Evolutionary conservation across 2,888 invertebrate genomes (phyloP), one percentile per base, ranked within the genome.

Genomic region (Pristionchus mayeri): DNA sequence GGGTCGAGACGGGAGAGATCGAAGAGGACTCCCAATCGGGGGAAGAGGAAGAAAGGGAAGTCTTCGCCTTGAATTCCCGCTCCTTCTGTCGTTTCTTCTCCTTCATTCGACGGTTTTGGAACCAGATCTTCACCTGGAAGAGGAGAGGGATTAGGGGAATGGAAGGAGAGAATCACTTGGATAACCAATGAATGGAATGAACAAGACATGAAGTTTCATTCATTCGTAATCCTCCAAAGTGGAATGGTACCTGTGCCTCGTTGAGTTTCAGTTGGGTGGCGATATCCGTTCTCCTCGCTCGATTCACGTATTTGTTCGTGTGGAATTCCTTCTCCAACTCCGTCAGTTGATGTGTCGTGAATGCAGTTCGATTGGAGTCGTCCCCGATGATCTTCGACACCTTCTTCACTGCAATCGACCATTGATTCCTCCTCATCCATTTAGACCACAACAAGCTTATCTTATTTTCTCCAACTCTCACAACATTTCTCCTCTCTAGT

Each of bases 311-410:
- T 94, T 98, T 98, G 94, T 98, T 98, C 94, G 98, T 98, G 94
- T 98, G 98, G 94, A 98, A 99, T 94, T 99, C 98, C 93, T 99
- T 99, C 93, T 99, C 99, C 89, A 99, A 95, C 94, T 99, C 99
- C 2, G 98, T 99, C 88, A 99, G 95, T 93, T 99, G 99, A 94
- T 98, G 98, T 94, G 98, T 99, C 89, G 98, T 98, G 94, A 99
- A 99, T 94, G 99, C 99, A 57, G 99, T 99, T 84, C 99, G 95
- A 85, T 92, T 93, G 48, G 90, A 34, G 50, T 76, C 48, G 30
- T 82, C 82, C 44, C 88, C 89, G 67, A 89, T 85, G 67, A 89
- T 86, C 78, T 89, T 89, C 86, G 52, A 27, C 54, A 44, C 44
- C 40, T 81, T 81, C 44, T 60, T 81, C 48, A 81, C 81, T 81